Percentiles rank a stretch among this genome's conserved stretches.
phyloP scores from a whole-genome alignment of 2,888 invertebrate species.

The Apotomis capreana region DNA sequence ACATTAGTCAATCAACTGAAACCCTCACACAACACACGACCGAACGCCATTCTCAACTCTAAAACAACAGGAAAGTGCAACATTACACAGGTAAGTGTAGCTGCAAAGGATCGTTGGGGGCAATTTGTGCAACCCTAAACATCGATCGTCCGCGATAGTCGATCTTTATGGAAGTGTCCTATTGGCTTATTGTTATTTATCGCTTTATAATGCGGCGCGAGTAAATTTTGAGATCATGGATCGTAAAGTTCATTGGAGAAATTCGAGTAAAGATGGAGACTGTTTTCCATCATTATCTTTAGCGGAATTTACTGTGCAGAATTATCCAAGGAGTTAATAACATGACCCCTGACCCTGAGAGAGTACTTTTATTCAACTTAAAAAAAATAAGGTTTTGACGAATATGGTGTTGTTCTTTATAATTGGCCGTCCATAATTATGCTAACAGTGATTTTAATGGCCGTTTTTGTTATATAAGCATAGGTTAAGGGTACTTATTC shows the following conservation, averaged over 20 bases:
- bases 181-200: constrained; percentile 40
- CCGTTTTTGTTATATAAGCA: too few relatives aligned
- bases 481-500: too few relatives aligned
- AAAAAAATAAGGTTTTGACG: too few relatives aligned
- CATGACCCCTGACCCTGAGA: too few relatives aligned
- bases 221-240: constrained; percentile 37
- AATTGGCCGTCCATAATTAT: too few relatives aligned
- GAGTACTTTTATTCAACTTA: too few relatives aligned
- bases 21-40: neutral
- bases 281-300: constrained; percentile 11
- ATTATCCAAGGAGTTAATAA: too few relatives aligned
- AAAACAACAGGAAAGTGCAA: neutral
- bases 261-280: constrained; percentile 7
- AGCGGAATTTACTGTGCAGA: neutral
- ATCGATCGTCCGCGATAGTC: constrained; percentile 31
- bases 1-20: constrained; percentile 47
- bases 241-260: constrained; percentile 37
- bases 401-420: too few relatives aligned
- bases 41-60: constrained; percentile 12
- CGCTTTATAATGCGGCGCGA: constrained; percentile 38
- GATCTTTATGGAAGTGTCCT: constrained; percentile 41
- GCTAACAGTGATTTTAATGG: too few relatives aligned
- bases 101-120: constrained; percentile 6
- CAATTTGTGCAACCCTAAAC: constrained; percentile 32
- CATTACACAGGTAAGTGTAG: neutral